Conservation (phyloP, 2,888 invertebrate species). For the Catocala nupta region DNA sequence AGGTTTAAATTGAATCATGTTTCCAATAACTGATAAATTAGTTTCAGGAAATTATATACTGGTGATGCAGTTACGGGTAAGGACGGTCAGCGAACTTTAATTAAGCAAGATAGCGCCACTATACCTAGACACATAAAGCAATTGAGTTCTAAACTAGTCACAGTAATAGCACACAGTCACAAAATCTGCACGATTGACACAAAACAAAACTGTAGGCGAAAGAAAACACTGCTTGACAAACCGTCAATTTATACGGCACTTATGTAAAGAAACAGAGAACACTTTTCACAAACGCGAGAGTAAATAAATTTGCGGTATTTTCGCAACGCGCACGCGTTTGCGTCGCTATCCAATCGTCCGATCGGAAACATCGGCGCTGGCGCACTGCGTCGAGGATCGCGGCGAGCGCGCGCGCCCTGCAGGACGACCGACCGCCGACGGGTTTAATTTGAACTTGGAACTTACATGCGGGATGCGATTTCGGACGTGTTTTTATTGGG, state of each 20-base stretch:
- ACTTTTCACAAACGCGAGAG: slow-evolving; percentile 49
- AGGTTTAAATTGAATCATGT: slow-evolving; percentile 49
- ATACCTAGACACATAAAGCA: slow-evolving; percentile 50
- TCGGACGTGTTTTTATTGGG: slow-evolving; percentile 73
- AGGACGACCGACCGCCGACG: slow-evolving; percentile 57
- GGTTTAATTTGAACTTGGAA: slow-evolving; percentile 79
- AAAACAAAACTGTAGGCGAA: slow-evolving; percentile 22
- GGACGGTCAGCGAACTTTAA: slow-evolving; percentile 60
- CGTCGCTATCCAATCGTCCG: slow-evolving; percentile 73
- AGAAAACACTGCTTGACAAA: slow-evolving; percentile 29
- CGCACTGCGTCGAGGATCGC: slow-evolving; percentile 65
- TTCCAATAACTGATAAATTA: slow-evolving; percentile 17
- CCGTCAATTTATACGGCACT: slow-evolving; percentile 46
- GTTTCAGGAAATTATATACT: slow-evolving; percentile 26
- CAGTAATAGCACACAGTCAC: slow-evolving; percentile 58
- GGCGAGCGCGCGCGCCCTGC: slow-evolving; percentile 48
- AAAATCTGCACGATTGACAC: slow-evolving; percentile 49
- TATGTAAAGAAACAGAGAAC: slow-evolving; percentile 48
- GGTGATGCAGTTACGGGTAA: slow-evolving; percentile 33
- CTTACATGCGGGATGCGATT: slow-evolving; percentile 72
- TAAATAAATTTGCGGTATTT: slow-evolving; percentile 59
- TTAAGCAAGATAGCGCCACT: slow-evolving; percentile 54
- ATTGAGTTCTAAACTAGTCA: slow-evolving; percentile 54
- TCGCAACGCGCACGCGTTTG: slow-evolving; percentile 64
- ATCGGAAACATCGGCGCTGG: slow-evolving; percentile 74